Base-by-base conservation (phyloP, 2,113 vertebrate species). In the Siniperca knerii region DNA sequence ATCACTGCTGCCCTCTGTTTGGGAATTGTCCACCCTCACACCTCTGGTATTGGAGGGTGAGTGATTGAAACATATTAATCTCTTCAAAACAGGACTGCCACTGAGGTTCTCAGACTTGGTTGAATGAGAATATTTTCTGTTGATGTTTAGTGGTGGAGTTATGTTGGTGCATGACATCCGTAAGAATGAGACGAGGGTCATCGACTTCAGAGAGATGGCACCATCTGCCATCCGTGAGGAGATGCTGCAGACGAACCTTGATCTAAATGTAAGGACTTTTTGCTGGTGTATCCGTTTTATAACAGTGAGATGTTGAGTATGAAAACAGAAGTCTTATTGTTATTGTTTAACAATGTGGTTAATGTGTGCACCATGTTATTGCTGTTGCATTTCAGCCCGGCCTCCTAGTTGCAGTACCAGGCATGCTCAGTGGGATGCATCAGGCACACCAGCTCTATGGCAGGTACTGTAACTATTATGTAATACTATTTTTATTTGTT, bases 101-200 rank as follows among this genome's bases (percentile, higher is more conserved):
- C 12, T 20, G 2, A 48, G 3, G 4, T 33, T 40, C 20, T 48
- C 15, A n/a, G 6, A 66, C 4, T 20, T 68, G 8, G 4, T 52
- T 69, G 20, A 62, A 48, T 37, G 40, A 15, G 40, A 83, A 66
- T 25, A 15, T 76, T 18, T 21, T 91, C 18, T 78, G 16, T 62
- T 60, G 8, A 21, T 79, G 21, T 81, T 81, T 69, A 99, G 98
- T 1, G 98, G 98, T 0, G 98, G 98, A 1, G 98, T 99, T 76
- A 99, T 99, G 98, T 94, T 99, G 92, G 94, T 99, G 72, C 98
- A 99, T 0, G 94, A 99, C 92, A 99, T 99, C 89, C 96, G 97
- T 20, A 96, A 97, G 84, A 99, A 99, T 76, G 92, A 96, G 90
- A 99, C 97, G 80, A 95, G 95, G 79, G 93, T 98, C 70, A 97